Percentiles rank a stretch among this genome's conserved stretches.
phyloP scores from a whole-genome alignment of 2,113 vertebrate species.

The Grammomys surdaster region DNA sequence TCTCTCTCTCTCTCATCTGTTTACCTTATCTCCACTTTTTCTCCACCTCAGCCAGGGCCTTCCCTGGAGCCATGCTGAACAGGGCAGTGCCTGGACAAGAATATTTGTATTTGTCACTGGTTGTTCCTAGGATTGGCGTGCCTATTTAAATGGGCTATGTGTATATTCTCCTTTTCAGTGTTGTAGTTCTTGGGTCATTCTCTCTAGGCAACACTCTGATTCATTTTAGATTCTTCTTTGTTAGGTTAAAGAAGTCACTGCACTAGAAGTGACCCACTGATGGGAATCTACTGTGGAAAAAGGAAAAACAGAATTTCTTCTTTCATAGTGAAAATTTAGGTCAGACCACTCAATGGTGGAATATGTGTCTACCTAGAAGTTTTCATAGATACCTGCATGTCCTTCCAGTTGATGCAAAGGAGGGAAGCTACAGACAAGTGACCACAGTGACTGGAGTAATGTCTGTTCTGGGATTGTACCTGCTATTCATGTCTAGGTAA shows the following conservation, averaged over 20 bases:
- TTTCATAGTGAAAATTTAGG: background rate
- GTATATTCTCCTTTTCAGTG: too few relatives aligned
- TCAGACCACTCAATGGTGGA: background rate
- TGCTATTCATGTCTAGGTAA: background rate
- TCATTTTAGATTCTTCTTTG: background rate
- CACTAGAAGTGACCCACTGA: fast-evolving
- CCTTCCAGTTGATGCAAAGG: too few relatives aligned
- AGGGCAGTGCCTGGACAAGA: conserved; percentile 6
- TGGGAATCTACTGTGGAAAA: background rate
- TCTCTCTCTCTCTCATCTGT: background rate
- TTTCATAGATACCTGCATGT: fast-evolving
- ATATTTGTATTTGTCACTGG: conserved; percentile 43
- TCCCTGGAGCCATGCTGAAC: background rate
- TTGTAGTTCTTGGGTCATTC: background rate
- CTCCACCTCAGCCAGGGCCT: background rate
- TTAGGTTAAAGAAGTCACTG: background rate
- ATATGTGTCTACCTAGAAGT: background rate
- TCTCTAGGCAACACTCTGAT: background rate
- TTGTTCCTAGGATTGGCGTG: background rate
- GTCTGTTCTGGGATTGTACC: background rate
- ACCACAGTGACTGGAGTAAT: background rate
- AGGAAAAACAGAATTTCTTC: background rate
- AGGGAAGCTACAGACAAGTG: background rate
- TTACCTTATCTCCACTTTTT: background rate
- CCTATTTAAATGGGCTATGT: background rate